Conservation (phyloP, 2,113 vertebrate genomes). For the Zosterops pallidus region DNA sequence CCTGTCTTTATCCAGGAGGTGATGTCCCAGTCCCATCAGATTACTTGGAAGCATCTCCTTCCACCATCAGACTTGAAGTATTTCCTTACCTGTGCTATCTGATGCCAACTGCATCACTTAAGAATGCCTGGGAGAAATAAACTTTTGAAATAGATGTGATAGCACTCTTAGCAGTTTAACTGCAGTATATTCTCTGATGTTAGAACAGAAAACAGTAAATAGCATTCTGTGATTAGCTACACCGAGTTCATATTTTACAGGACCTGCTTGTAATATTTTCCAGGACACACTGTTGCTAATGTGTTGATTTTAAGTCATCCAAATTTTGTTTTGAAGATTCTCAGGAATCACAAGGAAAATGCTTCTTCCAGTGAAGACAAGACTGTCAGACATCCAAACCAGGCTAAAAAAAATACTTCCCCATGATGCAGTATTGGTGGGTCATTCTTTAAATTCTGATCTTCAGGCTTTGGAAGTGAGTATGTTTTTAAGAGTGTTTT, state of each 20-base stretch:
- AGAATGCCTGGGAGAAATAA: not conserved
- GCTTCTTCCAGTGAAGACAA: slow-evolving; percentile 80
- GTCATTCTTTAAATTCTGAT: slow-evolving; percentile 86
- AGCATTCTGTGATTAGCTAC: not conserved
- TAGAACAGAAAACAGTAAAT: not conserved
- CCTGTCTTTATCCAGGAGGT: not conserved
- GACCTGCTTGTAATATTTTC: not conserved
- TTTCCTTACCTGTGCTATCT: not conserved
- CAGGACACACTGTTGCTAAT: not conserved
- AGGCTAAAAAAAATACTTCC: slow-evolving; percentile 80
- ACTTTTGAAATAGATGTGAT: not conserved
- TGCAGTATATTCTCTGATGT: not conserved
- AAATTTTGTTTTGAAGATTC: slow-evolving; percentile 76
- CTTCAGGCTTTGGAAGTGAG: slow-evolving; percentile 85
- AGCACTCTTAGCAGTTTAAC: not conserved
- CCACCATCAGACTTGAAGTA: not conserved
- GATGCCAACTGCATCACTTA: not conserved
- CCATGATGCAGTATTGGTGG: slow-evolving; percentile 86
- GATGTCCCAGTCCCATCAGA: not conserved
- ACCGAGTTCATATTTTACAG: not conserved
- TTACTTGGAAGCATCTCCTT: not conserved
- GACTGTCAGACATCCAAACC: slow-evolving; percentile 79
- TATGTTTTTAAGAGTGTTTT: not conserved
- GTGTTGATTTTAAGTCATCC: not conserved
- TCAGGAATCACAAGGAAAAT: slow-evolving; percentile 85